These are phyloP conservation scores for Osmoderma eremita DNA, from an alignment of 2,888 invertebrate genomes.

Conservation along the genomic window DNA sequence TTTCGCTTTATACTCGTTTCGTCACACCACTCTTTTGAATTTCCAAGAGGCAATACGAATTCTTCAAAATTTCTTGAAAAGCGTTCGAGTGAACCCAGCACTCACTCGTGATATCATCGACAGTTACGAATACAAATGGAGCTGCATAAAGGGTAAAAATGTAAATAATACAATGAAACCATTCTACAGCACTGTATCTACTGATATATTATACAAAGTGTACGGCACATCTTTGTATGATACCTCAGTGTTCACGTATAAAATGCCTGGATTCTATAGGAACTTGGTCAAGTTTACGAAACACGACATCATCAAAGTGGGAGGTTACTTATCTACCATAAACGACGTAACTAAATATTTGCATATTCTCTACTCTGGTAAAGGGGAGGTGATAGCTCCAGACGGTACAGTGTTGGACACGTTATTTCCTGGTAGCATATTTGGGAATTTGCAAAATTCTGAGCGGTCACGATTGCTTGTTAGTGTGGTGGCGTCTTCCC, in stretches of 20 bases:
- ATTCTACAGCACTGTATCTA: conserved; percentile 39
- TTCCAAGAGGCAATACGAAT: conserved; percentile 29
- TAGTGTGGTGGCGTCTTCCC: conserved; percentile 45
- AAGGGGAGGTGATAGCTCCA: conserved; percentile 48
- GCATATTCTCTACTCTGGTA: conserved; percentile 45
- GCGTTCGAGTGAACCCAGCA: conserved; percentile 2
- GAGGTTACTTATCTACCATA: conserved; percentile 46
- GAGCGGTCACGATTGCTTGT: conserved; percentile 41
- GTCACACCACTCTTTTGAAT: conserved; percentile 9
- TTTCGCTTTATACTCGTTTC: conserved; percentile 21
- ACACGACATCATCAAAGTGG: conserved; percentile 41
- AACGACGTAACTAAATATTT: conserved; percentile 47
- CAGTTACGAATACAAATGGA: conserved; percentile 42
- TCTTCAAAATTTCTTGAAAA: conserved; percentile 25
- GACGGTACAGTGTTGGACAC: conserved; percentile 47
- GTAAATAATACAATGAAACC: conserved; percentile 28
- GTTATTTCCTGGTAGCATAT: conserved; percentile 45
- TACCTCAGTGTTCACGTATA: conserved; percentile 34
- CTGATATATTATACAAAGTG: conserved; percentile 41
- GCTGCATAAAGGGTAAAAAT: conserved; percentile 25
- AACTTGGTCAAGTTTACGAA: conserved; percentile 40
- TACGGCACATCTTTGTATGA: conserved; percentile 40
- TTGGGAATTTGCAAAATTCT: conserved; percentile 47
- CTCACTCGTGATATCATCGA: conserved; percentile 35
- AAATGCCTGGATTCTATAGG: conserved; percentile 37